These are phyloP conservation scores for Notarius lentiginosus DNA, from an alignment of 2,113 vertebrate genomes.

Conservation along the genomic window DNA sequence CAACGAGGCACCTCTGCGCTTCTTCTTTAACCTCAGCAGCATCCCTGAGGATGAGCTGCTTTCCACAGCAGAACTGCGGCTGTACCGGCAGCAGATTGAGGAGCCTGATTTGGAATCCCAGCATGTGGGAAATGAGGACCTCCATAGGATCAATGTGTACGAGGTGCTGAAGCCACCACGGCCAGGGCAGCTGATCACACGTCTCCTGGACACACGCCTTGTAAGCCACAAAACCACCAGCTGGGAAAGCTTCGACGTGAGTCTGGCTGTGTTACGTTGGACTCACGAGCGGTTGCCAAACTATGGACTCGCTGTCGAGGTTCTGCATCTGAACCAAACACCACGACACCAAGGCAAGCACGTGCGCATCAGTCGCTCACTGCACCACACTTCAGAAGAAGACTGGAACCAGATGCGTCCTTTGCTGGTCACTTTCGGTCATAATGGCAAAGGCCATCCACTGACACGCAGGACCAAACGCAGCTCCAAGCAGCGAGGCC, in stretches of 20 bases:
- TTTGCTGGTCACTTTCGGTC: slow-evolving; percentile 94
- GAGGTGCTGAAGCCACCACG: slow-evolving; percentile 89
- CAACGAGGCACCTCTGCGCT: slow-evolving; percentile 73
- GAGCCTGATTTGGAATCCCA: slow-evolving; percentile 72
- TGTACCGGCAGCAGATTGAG: slow-evolving; percentile 87
- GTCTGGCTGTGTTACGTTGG: slow-evolving; percentile 94
- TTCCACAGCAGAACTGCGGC: slow-evolving; percentile 90
- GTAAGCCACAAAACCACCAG: slow-evolving; percentile 87
- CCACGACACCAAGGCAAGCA: slow-evolving; percentile 82
- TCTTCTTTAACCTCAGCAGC: slow-evolving; percentile 97
- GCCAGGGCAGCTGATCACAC: slow-evolving; percentile 83
- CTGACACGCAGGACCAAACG: slow-evolving; percentile 87
- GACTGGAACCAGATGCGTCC: slow-evolving; percentile 94
- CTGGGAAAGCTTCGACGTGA: slow-evolving; percentile 98
- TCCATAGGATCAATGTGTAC: slow-evolving; percentile 94
- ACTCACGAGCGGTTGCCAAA: slow-evolving; percentile 88
- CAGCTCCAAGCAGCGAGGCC: slow-evolving; percentile 84
- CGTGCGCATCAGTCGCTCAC: slow-evolving; percentile 91
- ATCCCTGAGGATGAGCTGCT: slow-evolving; percentile 93
- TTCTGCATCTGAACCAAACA: slow-evolving; percentile 82
- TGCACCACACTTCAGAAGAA: slow-evolving; percentile 80
- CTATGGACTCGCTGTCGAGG: slow-evolving; percentile 92
- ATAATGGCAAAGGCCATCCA: slow-evolving; percentile 89
- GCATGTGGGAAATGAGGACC: slow-evolving; percentile 67
- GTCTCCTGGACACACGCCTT: slow-evolving; percentile 93